A percentile compares a stretch with the other conserved stretches of the same genome.
Conservation (phyloP, 2,113 vertebrate species). For the Camelus dromedarius region DNA sequence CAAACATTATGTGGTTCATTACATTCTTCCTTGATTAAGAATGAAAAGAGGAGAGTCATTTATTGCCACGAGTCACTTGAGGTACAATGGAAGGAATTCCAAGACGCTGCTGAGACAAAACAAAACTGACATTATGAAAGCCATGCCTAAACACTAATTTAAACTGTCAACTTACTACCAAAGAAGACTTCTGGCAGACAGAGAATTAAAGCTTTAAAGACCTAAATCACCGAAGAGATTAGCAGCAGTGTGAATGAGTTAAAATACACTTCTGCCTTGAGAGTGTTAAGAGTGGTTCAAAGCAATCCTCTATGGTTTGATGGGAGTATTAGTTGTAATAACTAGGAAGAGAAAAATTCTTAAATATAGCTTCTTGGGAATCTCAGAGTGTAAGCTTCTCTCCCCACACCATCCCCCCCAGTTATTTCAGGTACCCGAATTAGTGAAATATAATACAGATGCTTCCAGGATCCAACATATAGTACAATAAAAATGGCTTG, state of each 20-base stretch:
- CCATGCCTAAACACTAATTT: constrained; percentile 90
- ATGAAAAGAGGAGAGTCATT: constrained; percentile 88
- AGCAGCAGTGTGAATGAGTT: constrained; percentile 84
- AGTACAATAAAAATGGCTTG: constrained; percentile 51
- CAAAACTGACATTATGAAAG: constrained; percentile 90
- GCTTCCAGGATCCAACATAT: background rate
- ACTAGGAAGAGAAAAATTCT: constrained; percentile 68
- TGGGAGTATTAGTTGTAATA: constrained; percentile 78
- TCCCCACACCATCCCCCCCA: constrained; percentile 60
- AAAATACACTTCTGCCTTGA: constrained; percentile 76
- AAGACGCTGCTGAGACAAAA: constrained; percentile 87
- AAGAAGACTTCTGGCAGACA: constrained; percentile 87
- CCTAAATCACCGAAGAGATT: constrained; percentile 88
- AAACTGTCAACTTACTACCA: constrained; percentile 88
- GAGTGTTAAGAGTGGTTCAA: constrained; percentile 59
- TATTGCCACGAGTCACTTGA: constrained; percentile 89
- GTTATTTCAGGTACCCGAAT: constrained; percentile 65
- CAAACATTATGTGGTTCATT: constrained; percentile 81
- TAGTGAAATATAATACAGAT: constrained; percentile 55
- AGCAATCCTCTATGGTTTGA: constrained; percentile 68
- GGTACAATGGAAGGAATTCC: constrained; percentile 90
- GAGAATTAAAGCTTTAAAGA: constrained; percentile 89
- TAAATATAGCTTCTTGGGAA: constrained; percentile 62
- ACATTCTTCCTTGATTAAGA: constrained; percentile 89
- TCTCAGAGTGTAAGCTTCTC: constrained; percentile 28